Evolutionary conservation across 2,888 invertebrate genomes (phyloP).

Genomic region (Ashinkailepas kermadecensis): DNA sequence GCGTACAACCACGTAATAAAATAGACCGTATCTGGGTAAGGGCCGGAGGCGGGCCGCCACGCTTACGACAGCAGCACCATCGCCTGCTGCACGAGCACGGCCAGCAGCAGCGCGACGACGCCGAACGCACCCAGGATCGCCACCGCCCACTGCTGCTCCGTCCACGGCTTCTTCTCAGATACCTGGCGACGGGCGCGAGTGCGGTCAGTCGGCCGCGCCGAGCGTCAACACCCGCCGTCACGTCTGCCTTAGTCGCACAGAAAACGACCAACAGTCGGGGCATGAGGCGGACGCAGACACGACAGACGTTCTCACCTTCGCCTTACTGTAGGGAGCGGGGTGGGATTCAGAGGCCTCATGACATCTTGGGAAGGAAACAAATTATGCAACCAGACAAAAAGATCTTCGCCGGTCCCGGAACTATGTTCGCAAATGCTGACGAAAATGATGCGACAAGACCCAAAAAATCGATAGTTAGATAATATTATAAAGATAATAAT

Average conservation of each 20-base stretch:
- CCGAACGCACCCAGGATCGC: slow-evolving; percentile 53
- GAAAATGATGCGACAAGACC: no score
- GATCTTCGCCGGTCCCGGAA: no score
- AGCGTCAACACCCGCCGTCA: no score
- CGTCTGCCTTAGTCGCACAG: neutral
- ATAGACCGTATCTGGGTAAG: neutral
- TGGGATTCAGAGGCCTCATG: no score
- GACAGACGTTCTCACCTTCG: no score
- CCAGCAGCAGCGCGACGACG: slow-evolving; percentile 48
- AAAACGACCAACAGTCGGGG: neutral
- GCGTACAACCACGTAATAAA: slow-evolving; percentile 20
- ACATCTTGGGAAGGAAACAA: no score
- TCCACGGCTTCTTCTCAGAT: slow-evolving; percentile 40
- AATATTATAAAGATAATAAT: no score
- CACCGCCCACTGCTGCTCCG: slow-evolving; percentile 56
- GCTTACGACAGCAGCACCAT: slow-evolving; percentile 31
- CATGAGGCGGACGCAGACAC: neutral
- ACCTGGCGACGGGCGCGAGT: slow-evolving; percentile 18
- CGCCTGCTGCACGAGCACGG: slow-evolving; percentile 53
- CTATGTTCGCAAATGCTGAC: no score
- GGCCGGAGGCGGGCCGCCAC: neutral
- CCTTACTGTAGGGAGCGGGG: no score
- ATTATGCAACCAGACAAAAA: no score
- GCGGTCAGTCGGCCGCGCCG: neutral
- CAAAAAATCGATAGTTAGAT: no score